phyloP scores from a whole-genome alignment of 1,140 invertebrate genomes.

The Sitophilus oryzae region DNA sequence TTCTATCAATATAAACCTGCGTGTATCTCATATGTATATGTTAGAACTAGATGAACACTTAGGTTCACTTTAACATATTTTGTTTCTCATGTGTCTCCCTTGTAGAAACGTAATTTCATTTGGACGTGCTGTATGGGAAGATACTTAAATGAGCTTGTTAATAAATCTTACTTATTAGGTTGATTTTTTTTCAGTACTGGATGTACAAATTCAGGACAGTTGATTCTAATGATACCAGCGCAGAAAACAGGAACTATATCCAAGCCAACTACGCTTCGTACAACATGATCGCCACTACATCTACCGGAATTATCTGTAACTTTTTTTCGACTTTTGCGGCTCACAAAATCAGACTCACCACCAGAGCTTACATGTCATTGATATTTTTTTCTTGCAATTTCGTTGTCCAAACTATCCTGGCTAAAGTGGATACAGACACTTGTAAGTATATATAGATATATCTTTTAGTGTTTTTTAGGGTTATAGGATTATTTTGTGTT shows the following conservation, averaged over 20 bases:
- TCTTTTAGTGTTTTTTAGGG: too few relatives aligned
- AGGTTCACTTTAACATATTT: too few relatives aligned
- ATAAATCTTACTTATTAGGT: too few relatives aligned
- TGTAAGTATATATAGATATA: too few relatives aligned
- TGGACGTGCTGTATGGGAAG: too few relatives aligned
- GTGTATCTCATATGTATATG: too few relatives aligned
- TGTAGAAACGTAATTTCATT: too few relatives aligned
- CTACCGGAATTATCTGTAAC: constrained; percentile 10
- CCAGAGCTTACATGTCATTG: constrained; percentile 5
- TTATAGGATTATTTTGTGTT: too few relatives aligned
- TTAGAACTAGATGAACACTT: too few relatives aligned
- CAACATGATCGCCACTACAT: constrained; percentile 1
- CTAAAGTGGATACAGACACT: constrained; percentile 8
- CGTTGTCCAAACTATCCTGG: constrained; percentile 1
- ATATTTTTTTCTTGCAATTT: constrained; percentile 6
- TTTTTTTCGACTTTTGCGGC: constrained; percentile 3
- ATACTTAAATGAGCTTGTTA: too few relatives aligned
- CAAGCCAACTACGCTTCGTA: constrained; percentile 14
- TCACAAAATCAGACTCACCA: constrained; percentile 12
- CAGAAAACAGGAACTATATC: constrained; percentile 2
- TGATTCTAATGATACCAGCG: background rate
- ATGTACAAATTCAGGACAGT: constrained; percentile 17
- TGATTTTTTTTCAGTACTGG: constrained; percentile 19
- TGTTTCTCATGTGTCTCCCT: too few relatives aligned
- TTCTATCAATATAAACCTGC: too few relatives aligned